Base-by-base conservation (phyloP, 2,113 vertebrate species). In the Notechis scutatus region DNA sequence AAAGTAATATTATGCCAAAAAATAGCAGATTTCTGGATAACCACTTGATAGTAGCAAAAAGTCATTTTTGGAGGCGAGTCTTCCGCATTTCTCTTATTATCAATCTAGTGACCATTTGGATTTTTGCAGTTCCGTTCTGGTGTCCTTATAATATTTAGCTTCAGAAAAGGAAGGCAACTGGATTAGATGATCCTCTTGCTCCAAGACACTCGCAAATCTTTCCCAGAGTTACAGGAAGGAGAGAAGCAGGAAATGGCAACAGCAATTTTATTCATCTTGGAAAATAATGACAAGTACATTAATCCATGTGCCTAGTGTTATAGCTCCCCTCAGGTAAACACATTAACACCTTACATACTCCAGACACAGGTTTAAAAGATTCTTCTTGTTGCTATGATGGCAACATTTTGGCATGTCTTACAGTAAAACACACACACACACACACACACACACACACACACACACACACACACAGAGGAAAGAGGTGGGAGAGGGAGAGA, bases 311-410 rank as follows among this genome's bases (percentile, higher is more conserved):
- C 91, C n/a, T 81, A 3, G 7, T 42, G 57, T 34, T 0, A 0
- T 5, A 87, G 91, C 91, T 92, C 42, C 92, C 15, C 91, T 94
- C 92, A 93, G 93, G 92, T 93, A 52, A 95, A 85, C 81, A 14
- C 57, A 6, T 86, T 39, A 92, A 7, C 42, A 5, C 92, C 94
- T 54, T 86, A 55, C 39, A n/a, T 55, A 45, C 81, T 21, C 26
- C 34, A 45, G 54, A 95, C 93, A 95, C 5, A 91, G 87, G 89
- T 54, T 91, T 54, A 92, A 29, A 93, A 45, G 86, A 57, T 93
- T 96, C 95, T 95, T 93, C 90, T 81, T 55, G 93, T 94, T 95
- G 95, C 94, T 95, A 95, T 95, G 61, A 93, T 90, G 93, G 15
- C 24, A 93, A n/a, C 90, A 50, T 91, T 52, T 34, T 39, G 29